Conservation (phyloP, 2,113 vertebrate genomes). For the Pollimyrus isidori region DNA sequence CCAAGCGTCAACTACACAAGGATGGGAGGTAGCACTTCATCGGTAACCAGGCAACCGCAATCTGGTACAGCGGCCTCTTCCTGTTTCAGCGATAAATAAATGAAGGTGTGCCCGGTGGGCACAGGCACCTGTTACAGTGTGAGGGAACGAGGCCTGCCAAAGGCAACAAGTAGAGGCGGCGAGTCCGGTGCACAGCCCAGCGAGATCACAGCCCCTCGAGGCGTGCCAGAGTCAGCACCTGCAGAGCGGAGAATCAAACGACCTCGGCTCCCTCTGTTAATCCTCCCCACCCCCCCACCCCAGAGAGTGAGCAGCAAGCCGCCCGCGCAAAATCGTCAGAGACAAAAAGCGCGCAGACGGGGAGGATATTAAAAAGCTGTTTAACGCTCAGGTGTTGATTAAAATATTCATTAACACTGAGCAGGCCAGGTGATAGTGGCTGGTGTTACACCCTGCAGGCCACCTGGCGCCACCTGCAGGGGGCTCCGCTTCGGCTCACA, state of each 20-base stretch:
- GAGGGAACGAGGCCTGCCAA: neutral
- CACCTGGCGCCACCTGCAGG: conserved; percentile 44
- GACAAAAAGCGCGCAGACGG: neutral
- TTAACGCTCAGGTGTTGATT: conserved; percentile 45
- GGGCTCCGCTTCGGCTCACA: conserved; percentile 27
- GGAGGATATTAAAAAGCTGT: conserved; percentile 24
- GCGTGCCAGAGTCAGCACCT: neutral
- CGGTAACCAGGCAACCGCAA: neutral
- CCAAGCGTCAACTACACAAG: neutral
- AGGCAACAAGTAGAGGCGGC: neutral
- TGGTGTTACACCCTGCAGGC: conserved; percentile 18
- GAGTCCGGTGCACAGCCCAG: neutral
- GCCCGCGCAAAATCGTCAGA: neutral
- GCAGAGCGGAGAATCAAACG: neutral
- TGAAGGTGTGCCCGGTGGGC: neutral
- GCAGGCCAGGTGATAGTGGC: conserved; percentile 45
- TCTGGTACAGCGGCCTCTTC: neutral
- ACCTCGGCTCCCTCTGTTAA: neutral
- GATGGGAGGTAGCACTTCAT: neutral
- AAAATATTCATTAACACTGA: conserved; percentile 56
- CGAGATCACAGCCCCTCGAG: neutral
- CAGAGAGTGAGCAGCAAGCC: neutral
- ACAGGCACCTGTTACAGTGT: neutral
- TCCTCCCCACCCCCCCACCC: neutral
- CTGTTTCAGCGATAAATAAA: neutral